A percentile compares a stretch with the other conserved stretches of the same genome.
These are phyloP conservation scores for Agapetus fuscipes DNA, from an alignment of 2,888 invertebrate genomes.

Conservation along the genomic window DNA sequence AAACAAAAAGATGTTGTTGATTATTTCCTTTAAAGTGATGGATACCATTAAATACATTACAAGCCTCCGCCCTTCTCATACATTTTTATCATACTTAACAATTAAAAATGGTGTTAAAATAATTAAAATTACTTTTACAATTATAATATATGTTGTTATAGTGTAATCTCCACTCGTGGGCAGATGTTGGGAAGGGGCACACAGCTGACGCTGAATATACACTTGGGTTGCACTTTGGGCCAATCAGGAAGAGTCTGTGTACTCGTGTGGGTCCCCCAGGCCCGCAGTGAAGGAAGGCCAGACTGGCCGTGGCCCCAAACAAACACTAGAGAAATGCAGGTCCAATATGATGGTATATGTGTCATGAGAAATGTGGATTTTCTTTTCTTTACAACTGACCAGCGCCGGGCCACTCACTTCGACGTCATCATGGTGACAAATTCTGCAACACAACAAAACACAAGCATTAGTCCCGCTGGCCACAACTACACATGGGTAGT, in stretches of 20 bases:
- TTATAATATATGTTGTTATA: constrained; percentile 20
- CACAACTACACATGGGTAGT: too few species aligned
- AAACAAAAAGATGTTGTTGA: too few species aligned
- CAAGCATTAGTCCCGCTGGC: constrained; percentile 7
- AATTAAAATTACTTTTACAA: constrained; percentile 23
- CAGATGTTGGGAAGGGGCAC: constrained; percentile 18
- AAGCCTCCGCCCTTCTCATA: too few species aligned
- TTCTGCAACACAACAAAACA: constrained; percentile 59
- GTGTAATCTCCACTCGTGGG: constrained; percentile 19
- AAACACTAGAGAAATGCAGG: constrained; percentile 52
- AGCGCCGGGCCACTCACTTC: constrained; percentile 77
- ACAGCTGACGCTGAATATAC: constrained; percentile 15
- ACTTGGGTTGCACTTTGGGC: constrained; percentile 20
- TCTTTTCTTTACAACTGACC: constrained; percentile 51
- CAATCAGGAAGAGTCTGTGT: constrained; percentile 19
- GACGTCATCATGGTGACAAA: constrained; percentile 99
- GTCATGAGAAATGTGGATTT: constrained; percentile 44
- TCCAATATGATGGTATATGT: constrained; percentile 50
- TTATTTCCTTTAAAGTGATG: too few species aligned
- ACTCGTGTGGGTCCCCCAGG: too few species aligned
- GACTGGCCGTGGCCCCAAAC: constrained; percentile 10
- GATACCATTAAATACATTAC: too few species aligned
- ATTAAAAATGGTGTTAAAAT: constrained; percentile 27
- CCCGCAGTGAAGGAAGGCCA: too few species aligned
- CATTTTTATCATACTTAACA: constrained; percentile 23